Conservation (phyloP, 2,113 vertebrate species). For the Dryoscopus gambensis region DNA sequence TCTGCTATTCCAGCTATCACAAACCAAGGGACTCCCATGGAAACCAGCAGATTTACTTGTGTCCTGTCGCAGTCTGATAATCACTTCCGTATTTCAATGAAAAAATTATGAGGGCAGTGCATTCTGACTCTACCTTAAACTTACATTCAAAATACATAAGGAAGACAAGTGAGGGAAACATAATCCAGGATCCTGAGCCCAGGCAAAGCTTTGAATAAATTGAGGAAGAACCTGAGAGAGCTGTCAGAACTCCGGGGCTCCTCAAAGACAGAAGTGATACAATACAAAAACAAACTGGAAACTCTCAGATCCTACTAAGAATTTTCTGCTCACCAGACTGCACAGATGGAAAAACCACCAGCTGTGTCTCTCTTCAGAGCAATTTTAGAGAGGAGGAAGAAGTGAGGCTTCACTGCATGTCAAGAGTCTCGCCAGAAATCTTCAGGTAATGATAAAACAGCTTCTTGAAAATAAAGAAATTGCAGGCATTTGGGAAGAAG, state of each 20-base stretch:
- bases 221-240: background rate
- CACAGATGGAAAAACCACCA: background rate
- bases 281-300: background rate
- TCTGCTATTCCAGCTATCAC: background rate
- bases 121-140: background rate
- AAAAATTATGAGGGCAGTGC: background rate
- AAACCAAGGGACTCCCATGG: background rate
- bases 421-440: background rate
- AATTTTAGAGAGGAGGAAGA: background rate
- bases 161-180: background rate
- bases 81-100: background rate
- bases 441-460: background rate
- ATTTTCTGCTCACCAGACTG: background rate
- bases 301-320: background rate
- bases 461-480: background rate
- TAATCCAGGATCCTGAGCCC: background rate
- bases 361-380: background rate
- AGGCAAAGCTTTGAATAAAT: background rate
- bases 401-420: background rate
- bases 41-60: slow-evolving; percentile 8
- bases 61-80: background rate
- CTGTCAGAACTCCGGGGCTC: background rate
- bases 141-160: background rate
- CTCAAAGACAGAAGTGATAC: background rate
- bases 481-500: background rate